Evolutionary conservation across 2,797 vertebrate species (phyloP).

Genomic region (Sebastiscus tertius): DNA sequence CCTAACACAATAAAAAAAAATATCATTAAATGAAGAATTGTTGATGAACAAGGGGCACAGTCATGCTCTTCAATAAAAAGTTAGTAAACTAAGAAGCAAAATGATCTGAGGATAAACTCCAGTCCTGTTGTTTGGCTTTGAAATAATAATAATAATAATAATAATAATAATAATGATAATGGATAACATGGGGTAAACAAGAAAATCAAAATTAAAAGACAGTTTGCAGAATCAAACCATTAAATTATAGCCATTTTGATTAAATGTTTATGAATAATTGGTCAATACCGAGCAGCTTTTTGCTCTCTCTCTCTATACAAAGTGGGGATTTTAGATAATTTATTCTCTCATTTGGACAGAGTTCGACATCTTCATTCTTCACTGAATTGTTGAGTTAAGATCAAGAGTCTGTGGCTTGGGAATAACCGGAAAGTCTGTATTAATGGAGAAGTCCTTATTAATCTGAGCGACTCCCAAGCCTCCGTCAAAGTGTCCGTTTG

Average conservation of each 20-base stretch:
- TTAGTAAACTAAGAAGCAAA: conserved; percentile 36
- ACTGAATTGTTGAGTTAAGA: conserved; percentile 37
- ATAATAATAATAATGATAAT: background rate
- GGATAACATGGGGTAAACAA: conserved; percentile 29
- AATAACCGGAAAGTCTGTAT: conserved; percentile 38
- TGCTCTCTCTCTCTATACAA: conserved; percentile 49
- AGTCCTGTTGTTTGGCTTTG: conserved; percentile 58
- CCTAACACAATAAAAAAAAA: conserved; percentile 38
- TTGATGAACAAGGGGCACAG: conserved; percentile 18
- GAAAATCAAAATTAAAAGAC: conserved; percentile 60
- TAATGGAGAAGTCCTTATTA: conserved; percentile 14
- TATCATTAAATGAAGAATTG: conserved; percentile 4
- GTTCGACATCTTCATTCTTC: conserved; percentile 54
- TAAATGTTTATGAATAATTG: conserved; percentile 73
- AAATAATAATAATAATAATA: conserved; percentile 35
- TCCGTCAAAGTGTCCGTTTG: conserved; percentile 30
- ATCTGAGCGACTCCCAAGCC: conserved; percentile 36
- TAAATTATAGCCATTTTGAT: conserved; percentile 77
- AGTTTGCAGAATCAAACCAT: conserved; percentile 90
- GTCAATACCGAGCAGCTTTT: conserved; percentile 56
- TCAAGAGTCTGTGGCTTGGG: conserved; percentile 49
- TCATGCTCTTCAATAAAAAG: conserved; percentile 50
- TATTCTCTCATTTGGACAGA: conserved; percentile 50
- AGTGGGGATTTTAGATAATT: conserved; percentile 57
- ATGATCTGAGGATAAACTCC: conserved; percentile 32